Conservation (phyloP, 2,113 vertebrate genomes). For the Sminthopsis crassicaudata region DNA sequence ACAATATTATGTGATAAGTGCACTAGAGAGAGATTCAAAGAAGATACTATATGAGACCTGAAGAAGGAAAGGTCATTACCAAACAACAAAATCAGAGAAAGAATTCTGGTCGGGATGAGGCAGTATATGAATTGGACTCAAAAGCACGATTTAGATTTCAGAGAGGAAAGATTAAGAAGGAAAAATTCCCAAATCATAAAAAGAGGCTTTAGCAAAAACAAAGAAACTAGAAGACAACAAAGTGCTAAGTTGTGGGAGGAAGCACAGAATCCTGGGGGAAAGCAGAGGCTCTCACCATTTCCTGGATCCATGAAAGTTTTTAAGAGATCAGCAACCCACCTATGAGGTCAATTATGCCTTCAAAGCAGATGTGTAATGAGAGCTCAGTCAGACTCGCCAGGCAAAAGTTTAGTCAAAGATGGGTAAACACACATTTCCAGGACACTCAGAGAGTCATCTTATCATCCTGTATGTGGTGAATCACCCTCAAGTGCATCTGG, state of each 20-base stretch:
- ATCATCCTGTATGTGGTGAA: not conserved
- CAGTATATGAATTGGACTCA: not conserved
- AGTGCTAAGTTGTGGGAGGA: not conserved
- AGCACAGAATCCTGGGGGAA: not conserved
- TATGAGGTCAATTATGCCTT: not conserved
- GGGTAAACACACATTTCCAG: slow-evolving; percentile 1
- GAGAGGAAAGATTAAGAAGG: not conserved
- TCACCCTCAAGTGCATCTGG: not conserved
- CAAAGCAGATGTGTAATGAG: not conserved
- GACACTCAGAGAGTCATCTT: not conserved
- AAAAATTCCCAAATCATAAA: not conserved
- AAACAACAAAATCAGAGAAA: not conserved
- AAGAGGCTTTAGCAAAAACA: not conserved
- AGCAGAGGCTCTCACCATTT: not conserved
- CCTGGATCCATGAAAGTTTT: not conserved
- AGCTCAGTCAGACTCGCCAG: not conserved
- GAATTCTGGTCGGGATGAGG: fast-evolving
- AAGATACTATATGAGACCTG: not conserved
- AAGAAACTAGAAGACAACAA: not conserved
- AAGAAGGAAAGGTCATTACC: not conserved
- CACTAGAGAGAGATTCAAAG: not conserved
- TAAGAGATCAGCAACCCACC: not conserved
- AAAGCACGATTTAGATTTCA: not conserved
- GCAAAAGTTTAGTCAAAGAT: not conserved
- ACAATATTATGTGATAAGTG: not conserved